These are phyloP conservation scores for Gadus chalcogrammus DNA, from an alignment of 2,113 vertebrate genomes.

Conservation along the genomic window DNA sequence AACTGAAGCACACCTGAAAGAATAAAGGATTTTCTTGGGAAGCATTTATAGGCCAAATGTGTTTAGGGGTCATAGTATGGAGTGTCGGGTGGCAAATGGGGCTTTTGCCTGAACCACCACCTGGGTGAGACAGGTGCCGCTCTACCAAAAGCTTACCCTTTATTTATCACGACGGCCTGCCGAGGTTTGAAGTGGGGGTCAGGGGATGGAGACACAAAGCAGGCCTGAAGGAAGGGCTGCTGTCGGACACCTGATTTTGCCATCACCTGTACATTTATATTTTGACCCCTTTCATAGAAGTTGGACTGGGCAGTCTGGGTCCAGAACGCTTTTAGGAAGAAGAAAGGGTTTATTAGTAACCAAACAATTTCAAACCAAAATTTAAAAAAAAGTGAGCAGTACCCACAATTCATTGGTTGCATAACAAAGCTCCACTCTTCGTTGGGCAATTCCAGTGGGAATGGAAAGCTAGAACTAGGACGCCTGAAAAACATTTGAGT, in stretches of 20 bases:
- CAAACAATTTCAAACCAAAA: not conserved
- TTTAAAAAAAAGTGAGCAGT: not conserved
- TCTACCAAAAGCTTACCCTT: constrained; percentile 48
- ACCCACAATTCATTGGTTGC: constrained; percentile 58
- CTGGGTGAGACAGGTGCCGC: not conserved
- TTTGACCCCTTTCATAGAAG: constrained; percentile 48
- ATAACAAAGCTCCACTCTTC: constrained; percentile 29
- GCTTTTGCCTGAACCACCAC: not conserved
- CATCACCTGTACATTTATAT: constrained; percentile 54
- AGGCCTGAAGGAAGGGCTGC: constrained; percentile 60
- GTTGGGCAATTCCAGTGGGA: not conserved
- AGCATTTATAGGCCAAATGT: not conserved
- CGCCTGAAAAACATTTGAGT: constrained; percentile 20
- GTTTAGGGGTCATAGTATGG: not conserved
- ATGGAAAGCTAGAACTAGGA: not conserved
- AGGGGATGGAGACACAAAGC: constrained; percentile 47
- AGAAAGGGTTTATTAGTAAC: not conserved
- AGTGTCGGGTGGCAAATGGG: too few species aligned
- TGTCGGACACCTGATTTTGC: constrained; percentile 24
- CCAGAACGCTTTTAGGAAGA: constrained; percentile 54
- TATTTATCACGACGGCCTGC: constrained; percentile 55
- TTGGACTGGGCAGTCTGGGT: constrained; percentile 28
- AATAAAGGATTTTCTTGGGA: not conserved
- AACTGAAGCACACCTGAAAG: constrained; percentile 49
- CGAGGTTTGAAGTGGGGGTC: constrained; percentile 35